Evolutionary conservation across 2,888 invertebrate genomes (phyloP).

Genomic region (Cataglyphis cursor): DNA sequence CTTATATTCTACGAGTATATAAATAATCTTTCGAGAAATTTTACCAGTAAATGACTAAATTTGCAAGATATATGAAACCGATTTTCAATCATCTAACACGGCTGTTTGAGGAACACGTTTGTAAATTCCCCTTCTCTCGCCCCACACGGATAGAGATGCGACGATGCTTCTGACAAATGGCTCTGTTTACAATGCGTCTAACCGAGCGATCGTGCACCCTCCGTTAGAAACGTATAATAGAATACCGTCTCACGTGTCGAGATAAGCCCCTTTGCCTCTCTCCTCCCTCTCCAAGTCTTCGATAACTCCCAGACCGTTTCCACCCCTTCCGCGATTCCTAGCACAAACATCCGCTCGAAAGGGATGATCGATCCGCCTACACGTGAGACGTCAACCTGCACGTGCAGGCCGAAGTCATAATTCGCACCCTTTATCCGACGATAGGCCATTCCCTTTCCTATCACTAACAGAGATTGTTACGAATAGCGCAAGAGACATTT

Average conservation of each 20-base stretch:
- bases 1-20: not conserved
- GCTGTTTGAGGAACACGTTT: not conserved
- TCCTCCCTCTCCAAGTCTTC: slow-evolving; percentile 35
- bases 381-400: slow-evolving; percentile 28
- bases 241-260: slow-evolving; percentile 61
- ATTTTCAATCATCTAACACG: not conserved
- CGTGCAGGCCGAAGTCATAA: slow-evolving; percentile 22
- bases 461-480: not conserved
- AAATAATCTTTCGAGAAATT: not conserved
- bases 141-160: not conserved
- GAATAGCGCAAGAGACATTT: not conserved
- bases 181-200: slow-evolving; percentile 80
- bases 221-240: slow-evolving; percentile 70
- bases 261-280: slow-evolving; percentile 62
- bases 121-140: not conserved
- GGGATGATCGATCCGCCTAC: slow-evolving; percentile 39
- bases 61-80: not conserved
- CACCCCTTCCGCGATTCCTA: slow-evolving; percentile 52
- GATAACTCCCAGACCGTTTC: slow-evolving; percentile 62
- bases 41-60: not conserved
- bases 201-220: slow-evolving; percentile 67
- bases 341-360: slow-evolving; percentile 69
- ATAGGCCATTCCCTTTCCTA: not conserved
- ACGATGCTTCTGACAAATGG: slow-evolving; percentile 78
- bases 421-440: not conserved